These are phyloP conservation scores for Mamestra brassicae DNA, from an alignment of 2,888 invertebrate genomes.

Conservation along the genomic window DNA sequence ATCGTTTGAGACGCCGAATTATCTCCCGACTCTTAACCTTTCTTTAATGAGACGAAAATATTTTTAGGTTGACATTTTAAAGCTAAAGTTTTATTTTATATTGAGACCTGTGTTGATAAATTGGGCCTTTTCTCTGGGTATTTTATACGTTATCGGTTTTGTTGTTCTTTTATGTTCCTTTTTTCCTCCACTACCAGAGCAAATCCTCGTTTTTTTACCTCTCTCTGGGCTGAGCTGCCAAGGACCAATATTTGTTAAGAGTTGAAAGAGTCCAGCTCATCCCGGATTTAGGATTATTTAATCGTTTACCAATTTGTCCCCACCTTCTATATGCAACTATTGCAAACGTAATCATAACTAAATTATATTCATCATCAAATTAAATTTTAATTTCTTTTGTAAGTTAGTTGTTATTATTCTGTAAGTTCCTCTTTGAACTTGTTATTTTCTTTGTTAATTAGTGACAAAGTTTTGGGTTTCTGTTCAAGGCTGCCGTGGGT, in stretches of 20 bases:
- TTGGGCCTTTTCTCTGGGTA: neutral
- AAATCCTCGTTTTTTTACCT: too few relatives aligned
- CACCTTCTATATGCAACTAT: too few relatives aligned
- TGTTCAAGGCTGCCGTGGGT: neutral
- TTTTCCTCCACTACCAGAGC: too few relatives aligned
- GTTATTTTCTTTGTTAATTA: conserved; percentile 38
- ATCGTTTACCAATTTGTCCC: too few relatives aligned
- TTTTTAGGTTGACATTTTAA: neutral
- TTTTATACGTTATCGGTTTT: neutral
- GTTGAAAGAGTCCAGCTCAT: too few relatives aligned
- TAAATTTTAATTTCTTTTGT: conserved; percentile 8
- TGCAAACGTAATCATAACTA: too few relatives aligned
- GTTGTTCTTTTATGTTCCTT: too few relatives aligned
- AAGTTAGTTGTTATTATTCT: conserved; percentile 21
- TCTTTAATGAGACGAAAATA: conserved; percentile 3
- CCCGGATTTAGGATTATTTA: too few relatives aligned
- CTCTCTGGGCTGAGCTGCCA: too few relatives aligned
- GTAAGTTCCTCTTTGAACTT: conserved; percentile 7
- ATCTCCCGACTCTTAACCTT: conserved; percentile 24
- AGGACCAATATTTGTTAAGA: too few relatives aligned
- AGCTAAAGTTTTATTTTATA: neutral
- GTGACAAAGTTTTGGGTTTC: conserved; percentile 24
- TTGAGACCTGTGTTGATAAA: neutral
- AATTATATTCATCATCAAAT: neutral
- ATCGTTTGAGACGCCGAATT: conserved; percentile 8